Percentiles rank a stretch among this genome's conserved stretches.
These are phyloP conservation scores for Dicentrarchus labrax DNA, from an alignment of 2,113 vertebrate genomes.

Conservation along the genomic window DNA sequence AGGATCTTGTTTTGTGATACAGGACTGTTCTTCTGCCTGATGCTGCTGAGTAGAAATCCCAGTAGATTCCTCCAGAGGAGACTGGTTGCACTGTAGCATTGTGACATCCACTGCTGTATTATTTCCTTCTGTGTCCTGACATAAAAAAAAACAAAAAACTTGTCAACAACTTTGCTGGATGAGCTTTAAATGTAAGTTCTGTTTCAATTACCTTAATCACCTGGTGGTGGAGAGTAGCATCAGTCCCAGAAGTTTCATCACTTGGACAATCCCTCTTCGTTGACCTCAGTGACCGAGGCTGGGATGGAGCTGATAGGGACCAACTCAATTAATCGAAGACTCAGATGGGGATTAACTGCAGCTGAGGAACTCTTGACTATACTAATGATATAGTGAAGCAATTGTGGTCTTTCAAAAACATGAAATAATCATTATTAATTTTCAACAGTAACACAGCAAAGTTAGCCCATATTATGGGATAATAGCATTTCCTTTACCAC, in stretches of 20 bases:
- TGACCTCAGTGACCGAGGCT: slow-evolving; percentile 36
- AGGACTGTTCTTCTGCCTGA: slow-evolving; percentile 1
- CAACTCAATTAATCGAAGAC: not conserved
- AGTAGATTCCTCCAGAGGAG: slow-evolving; percentile 28
- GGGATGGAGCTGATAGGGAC: slow-evolving; percentile 29
- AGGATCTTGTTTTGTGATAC: slow-evolving; percentile 18
- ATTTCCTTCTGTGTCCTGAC: slow-evolving; percentile 44
- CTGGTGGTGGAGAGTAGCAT: slow-evolving; percentile 30
- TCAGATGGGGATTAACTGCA: not conserved
- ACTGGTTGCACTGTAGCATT: not conserved
- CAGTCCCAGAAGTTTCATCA: not conserved
- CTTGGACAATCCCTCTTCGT: slow-evolving; percentile 54
- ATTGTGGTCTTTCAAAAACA: not conserved
- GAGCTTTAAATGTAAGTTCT: not conserved
- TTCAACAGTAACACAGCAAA: not conserved
- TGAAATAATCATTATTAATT: not conserved
- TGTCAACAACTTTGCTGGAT: not conserved
- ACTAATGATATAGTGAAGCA: too few relatives aligned
- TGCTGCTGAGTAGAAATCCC: not conserved
- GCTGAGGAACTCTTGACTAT: not conserved
- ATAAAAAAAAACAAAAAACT: not conserved
- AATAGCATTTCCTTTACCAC: slow-evolving; percentile 44
- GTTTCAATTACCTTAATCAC: slow-evolving; percentile 33
- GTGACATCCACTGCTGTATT: not conserved
- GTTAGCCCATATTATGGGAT: not conserved